Conservation (phyloP, 2,888 invertebrate species). For the Cheilosia soror region DNA sequence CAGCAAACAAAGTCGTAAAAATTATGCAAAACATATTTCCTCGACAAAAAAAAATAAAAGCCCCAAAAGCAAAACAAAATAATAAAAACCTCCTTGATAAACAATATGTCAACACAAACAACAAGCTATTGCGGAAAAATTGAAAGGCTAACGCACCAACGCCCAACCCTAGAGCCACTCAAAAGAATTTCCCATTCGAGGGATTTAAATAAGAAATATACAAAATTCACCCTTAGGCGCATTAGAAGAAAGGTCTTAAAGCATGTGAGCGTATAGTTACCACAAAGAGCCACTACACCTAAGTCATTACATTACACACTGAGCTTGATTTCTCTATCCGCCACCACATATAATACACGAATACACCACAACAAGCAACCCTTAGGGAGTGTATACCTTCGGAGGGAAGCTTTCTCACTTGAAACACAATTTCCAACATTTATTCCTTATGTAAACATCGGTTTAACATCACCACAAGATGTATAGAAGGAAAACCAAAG, state of each 20-base stretch:
- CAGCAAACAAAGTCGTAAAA: constrained; percentile 69
- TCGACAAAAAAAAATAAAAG: neutral
- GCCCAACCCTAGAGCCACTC: neutral
- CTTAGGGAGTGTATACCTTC: neutral
- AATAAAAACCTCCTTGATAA: constrained; percentile 56
- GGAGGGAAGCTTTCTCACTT: constrained; percentile 13
- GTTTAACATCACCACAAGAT: constrained; percentile 58
- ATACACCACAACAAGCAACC: constrained; percentile 7
- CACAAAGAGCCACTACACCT: constrained; percentile 47
- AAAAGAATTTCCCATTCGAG: neutral
- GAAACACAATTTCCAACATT: constrained; percentile 56
- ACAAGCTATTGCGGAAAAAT: constrained; percentile 50
- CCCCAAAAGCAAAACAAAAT: constrained; percentile 51
- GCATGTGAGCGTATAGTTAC: constrained; percentile 30
- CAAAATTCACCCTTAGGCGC: constrained; percentile 10
- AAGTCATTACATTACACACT: constrained; percentile 43
- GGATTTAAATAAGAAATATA: constrained; percentile 7
- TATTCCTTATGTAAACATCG: constrained; percentile 59
- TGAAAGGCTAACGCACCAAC: constrained; percentile 54
- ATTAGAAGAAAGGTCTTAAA: constrained; percentile 22
- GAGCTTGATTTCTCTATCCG: constrained; percentile 8
- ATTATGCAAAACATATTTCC: constrained; percentile 67
- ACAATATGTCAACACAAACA: constrained; percentile 63
- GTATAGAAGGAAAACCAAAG: neutral
- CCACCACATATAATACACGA: too few species aligned